Conservation (phyloP, 2,113 vertebrate genomes). For the Caranx melampygus region DNA sequence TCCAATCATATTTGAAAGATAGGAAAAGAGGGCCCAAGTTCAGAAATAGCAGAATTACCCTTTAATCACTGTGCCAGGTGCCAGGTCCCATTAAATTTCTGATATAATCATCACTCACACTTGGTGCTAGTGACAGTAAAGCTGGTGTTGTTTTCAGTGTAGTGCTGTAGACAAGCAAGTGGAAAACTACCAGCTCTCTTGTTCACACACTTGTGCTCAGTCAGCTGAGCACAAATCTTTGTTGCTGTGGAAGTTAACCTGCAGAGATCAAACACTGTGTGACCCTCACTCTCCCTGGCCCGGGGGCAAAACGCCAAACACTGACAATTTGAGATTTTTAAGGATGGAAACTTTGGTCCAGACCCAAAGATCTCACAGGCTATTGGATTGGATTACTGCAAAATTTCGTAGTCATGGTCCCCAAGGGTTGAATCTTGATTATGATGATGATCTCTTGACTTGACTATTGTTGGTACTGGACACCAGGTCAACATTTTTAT, state of each 20-base stretch:
- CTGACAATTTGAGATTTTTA: background rate
- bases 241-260: slow-evolving; percentile 34
- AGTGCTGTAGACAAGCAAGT: slow-evolving; percentile 1
- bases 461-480: background rate
- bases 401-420: background rate
- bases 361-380: background rate
- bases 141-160: background rate
- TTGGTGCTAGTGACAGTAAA: background rate
- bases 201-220: slow-evolving; percentile 24
- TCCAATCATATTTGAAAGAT: too few species aligned
- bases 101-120: slow-evolving; percentile 7
- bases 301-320: slow-evolving; percentile 3
- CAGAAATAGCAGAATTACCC: background rate
- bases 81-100: slow-evolving; percentile 4
- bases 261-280: slow-evolving; percentile 2
- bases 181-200: slow-evolving; percentile 59
- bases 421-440: background rate
- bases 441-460: background rate
- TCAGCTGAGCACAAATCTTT: slow-evolving; percentile 34
- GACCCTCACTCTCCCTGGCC: background rate
- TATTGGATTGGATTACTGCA: background rate
- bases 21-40: too few species aligned
- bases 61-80: slow-evolving; percentile 10
- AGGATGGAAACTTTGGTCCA: background rate
- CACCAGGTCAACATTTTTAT: background rate